Percentiles rank a stretch among this genome's conserved stretches.
Evolutionary conservation across 2,113 vertebrate species (phyloP).

Genomic region (Crotalus viridis): DNA sequence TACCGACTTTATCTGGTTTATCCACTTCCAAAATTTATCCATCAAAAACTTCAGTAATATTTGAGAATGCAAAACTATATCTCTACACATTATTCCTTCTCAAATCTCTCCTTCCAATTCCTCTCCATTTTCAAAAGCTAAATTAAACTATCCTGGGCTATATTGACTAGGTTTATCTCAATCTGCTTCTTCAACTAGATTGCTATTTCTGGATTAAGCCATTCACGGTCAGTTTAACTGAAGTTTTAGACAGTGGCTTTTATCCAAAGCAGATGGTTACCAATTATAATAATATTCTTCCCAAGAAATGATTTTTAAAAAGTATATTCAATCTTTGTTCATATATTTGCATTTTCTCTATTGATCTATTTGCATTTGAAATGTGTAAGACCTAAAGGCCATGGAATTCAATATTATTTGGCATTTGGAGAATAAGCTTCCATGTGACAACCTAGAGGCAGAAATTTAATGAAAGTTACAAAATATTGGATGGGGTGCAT

Average conservation of each 20-base stretch:
- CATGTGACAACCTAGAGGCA: conserved; percentile 25
- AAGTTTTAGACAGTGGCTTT: conserved; percentile 39
- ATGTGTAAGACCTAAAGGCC: conserved; percentile 43
- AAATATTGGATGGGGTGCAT: conserved; percentile 63
- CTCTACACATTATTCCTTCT: background rate
- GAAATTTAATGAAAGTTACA: conserved; percentile 38
- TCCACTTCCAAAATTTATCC: background rate
- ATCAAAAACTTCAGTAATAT: background rate
- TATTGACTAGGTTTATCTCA: background rate
- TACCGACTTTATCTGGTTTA: background rate
- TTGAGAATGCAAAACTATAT: background rate
- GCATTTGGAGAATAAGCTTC: conserved; percentile 35
- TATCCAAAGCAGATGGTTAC: conserved; percentile 30
- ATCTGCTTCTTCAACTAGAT: background rate
- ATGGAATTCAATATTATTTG: conserved; percentile 35
- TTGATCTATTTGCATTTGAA: conserved; percentile 48
- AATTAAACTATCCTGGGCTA: background rate
- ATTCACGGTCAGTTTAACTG: background rate
- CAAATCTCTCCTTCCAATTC: background rate
- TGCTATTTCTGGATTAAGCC: conserved; percentile 44
- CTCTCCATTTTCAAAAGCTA: background rate
- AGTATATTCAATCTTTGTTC: conserved; percentile 51
- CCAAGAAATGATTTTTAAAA: conserved; percentile 24
- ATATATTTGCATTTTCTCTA: conserved; percentile 37
- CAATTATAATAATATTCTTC: conserved; percentile 25